Base-by-base conservation (phyloP, 2,797 vertebrate species). In the Poecilia velifera region DNA sequence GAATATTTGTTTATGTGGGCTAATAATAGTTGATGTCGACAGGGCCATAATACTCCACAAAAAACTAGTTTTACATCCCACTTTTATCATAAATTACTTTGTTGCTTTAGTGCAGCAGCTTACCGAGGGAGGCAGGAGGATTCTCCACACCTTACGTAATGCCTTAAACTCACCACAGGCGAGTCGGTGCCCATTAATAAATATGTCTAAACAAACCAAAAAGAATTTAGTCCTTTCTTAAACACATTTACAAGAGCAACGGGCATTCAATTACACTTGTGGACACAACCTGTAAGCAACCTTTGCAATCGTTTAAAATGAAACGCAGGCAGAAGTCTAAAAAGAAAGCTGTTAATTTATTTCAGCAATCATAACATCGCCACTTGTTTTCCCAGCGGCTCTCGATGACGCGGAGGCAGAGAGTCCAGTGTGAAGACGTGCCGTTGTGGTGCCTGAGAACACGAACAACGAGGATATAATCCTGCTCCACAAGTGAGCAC, bases 61-160 rank as follows among this genome's bases (percentile, higher is more conserved):
- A 53, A 66, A 88, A 79, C 79, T 87, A 34, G 83, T 84, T 89
- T 91, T 89, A 89, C 78, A 59, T 72, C 72, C 80, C 82, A 80
- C 77, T 78, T 78, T 47, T 9, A 25, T 13, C 18, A 39, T 77
- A 39, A 8, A 79, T 80, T 75, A 83, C 78, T 84, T 86, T 87
- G 83, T 82, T 84, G 80, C 88, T 85, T 82, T 74, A 90, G 75
- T 76, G 78, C 76, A 36, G 78, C 75, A 77, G 77, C 62, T 78
- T 73, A 28, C 39, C 43, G 68, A 68, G 76, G 68, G 72, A 51
- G 76, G 55, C 49, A 72, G 70, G 1, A 34, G 68, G 20, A 72
- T 78, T 72, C 41, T 59, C 76, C 41, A 68, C 76, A 73, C 74
- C 77, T 92, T 91, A 83, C 10, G n/a, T 75, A 82, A 92, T 74